Evolutionary conservation across 2,888 invertebrate species (phyloP), one percentile per base, ranked within the genome.

Genomic region (Caenorhabditis sp.): DNA sequence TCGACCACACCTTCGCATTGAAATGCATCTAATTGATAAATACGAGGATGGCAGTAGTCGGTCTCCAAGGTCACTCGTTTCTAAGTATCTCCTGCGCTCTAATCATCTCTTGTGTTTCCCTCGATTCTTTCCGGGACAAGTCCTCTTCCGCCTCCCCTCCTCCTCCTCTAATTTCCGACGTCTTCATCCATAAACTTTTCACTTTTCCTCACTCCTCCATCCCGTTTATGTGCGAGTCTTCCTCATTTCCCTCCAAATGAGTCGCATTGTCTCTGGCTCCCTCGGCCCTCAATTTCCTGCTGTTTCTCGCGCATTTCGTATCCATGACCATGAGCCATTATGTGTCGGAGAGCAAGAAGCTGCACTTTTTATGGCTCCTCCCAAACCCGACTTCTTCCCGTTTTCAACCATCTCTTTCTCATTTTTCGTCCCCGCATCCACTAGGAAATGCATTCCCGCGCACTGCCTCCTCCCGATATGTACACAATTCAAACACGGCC

Each of bases 181-280:
- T 52, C 68, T 59, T 58, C 58, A 58, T 68, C 68, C 68, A 58
- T 68, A 66, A 68, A 68, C 68, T 58, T 68, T 68, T 58, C 68
- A 68, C 58, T 52, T 68, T 68, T 68, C 50, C 50, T 41, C 68
- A 59, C 68, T 20, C 32, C 59, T 13, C 26, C 45, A 8, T 7
- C 48, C 53, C 70, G 27, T 53, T 68, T 66, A 56, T 58, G 53
- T 37, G 37, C 65, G 53, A 41, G 43, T 62, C 27, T 20, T 27
- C 13, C 32, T n/a, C 17, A 26, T 27, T 50, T 50, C 55, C 35
- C n/a, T 24, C 11, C 35, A 27, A 58, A 68, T 48, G 58, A 68
- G 58, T 61, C 48, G 61, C 58, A 68, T 68, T 68, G 66, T 68
- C 58, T 68, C 22, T 17, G 15, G 41, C 41, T 41, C 41, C 20